Base-by-base conservation (phyloP, 2,888 invertebrate genomes). In the Homarus gammarus region DNA sequence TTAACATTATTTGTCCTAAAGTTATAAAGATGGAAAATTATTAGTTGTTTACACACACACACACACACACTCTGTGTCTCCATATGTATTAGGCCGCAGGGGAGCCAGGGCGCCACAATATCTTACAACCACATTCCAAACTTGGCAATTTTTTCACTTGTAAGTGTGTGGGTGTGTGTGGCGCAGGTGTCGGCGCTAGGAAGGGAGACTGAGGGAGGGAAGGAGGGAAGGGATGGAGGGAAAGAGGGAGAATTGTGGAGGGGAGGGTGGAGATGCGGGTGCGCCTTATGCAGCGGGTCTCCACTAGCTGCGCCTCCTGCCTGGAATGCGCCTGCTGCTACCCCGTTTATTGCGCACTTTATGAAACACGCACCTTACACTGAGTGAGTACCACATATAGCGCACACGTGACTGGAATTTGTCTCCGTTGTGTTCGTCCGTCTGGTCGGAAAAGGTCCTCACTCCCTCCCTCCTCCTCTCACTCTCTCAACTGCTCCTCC, bases 301-400 rank as follows among this genome's bases (percentile, higher is more conserved):
- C n/a, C 27, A 5, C 27, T 27, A n/a, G 27, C 64, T n/a, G 64
- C 31, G 64, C 15, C 64, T 64, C 12, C 15, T 36, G 8, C 22
- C 49, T 33, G 51, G 85, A 85, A 77, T 85, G 85, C 85, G 77
- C 85, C 73, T 31, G 85, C 75, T 64, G 77, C 77, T 73, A 27
- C 72, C 77, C 49, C 81, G 72, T 81, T 87, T 87, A 81, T 73
- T 87, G 72, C 81, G 33, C 81, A 78, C 86, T 86, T 86, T 79
- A 87, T 87, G 87, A 87, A 82, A 79, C 87, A 82, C 79, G 82
- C 87, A 49, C 82, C 87, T 82, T 77, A 82, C 87, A 64, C 75
- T 56, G 73, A 81, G 61, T 72, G 75, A 49, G 75, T 82, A 75
- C 82, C 82, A 75, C 87, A 87, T 87, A 87, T 61, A 87, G 75